Percentiles rank a stretch among this genome's conserved stretches.
Evolutionary conservation across 92 coral and sea anemone species (phyloP).

Genomic region (Nematostella vectensis): DNA sequence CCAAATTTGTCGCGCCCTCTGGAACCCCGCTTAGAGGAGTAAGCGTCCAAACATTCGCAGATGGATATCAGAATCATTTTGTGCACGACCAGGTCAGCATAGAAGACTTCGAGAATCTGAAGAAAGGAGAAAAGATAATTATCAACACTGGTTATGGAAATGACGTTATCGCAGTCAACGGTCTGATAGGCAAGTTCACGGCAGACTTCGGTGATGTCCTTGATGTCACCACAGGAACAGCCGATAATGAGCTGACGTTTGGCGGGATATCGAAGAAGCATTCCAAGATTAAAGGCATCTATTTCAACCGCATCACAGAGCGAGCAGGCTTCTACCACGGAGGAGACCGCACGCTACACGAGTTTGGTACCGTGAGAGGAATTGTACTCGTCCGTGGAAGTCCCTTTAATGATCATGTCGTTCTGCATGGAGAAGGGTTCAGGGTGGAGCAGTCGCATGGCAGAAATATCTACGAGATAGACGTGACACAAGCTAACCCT

Average conservation of each 20-base stretch:
- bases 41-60: constrained; percentile 16
- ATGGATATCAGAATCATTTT: constrained; percentile 19
- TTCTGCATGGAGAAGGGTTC: constrained; percentile 20
- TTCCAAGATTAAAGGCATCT: constrained; percentile 19
- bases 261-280: constrained; percentile 24
- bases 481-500: constrained; percentile 10
- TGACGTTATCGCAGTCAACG: constrained; percentile 24
- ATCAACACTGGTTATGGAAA: constrained; percentile 27
- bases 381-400: constrained; percentile 27
- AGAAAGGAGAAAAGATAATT: constrained; percentile 11
- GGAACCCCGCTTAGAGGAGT: constrained; percentile 21
- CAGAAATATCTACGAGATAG: constrained; percentile 19
- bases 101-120: constrained; percentile 19
- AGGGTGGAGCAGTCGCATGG: constrained; percentile 25
- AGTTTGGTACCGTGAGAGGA: constrained; percentile 23
- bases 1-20: constrained; percentile 14
- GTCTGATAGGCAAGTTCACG: constrained; percentile 17
- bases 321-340: constrained; percentile 22
- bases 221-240: constrained; percentile 22
- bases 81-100: constrained; percentile 21
- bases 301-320: constrained; percentile 17
- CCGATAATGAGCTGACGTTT: constrained; percentile 16
- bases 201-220: constrained; percentile 17
- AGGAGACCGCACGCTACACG: constrained; percentile 15
- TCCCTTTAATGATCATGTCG: constrained; percentile 23